These are phyloP conservation scores for Notodonta dromedarius DNA, from an alignment of 2,888 invertebrate genomes.

Conservation along the genomic window DNA sequence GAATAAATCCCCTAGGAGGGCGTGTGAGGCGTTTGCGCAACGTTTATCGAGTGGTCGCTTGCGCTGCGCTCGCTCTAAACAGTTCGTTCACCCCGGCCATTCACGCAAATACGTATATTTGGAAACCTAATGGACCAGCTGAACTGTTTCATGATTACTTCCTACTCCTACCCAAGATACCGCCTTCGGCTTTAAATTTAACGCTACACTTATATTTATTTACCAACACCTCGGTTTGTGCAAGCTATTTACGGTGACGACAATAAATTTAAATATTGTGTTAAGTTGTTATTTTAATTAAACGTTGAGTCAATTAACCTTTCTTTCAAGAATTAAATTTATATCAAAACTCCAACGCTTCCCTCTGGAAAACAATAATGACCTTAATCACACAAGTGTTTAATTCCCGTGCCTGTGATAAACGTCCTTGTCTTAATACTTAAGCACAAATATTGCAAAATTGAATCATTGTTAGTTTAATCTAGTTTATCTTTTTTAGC, in stretches of 20 bases:
- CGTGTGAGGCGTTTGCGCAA: conserved; percentile 73
- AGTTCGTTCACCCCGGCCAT: conserved; percentile 72
- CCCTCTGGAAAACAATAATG: background rate
- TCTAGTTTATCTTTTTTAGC: background rate
- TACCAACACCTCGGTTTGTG: background rate
- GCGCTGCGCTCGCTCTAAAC: conserved; percentile 69
- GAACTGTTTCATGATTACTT: conserved; percentile 55
- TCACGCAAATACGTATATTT: conserved; percentile 70
- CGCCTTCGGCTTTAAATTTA: background rate
- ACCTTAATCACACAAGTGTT: background rate
- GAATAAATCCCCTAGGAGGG: conserved; percentile 68
- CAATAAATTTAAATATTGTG: background rate
- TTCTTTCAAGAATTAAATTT: no score
- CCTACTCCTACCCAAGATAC: conserved; percentile 43
- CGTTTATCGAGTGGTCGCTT: conserved; percentile 71
- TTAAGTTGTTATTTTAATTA: no score
- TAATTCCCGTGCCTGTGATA: background rate
- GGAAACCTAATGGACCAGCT: conserved; percentile 54
- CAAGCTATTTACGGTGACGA: background rate
- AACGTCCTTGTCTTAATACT: background rate
- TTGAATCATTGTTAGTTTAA: background rate
- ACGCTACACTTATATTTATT: background rate
- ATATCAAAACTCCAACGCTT: background rate
- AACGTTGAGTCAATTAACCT: no score
- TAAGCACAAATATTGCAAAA: background rate